Evolutionary conservation across 2,797 vertebrate species (phyloP).

Genomic region (Eulemur albifrons): DNA sequence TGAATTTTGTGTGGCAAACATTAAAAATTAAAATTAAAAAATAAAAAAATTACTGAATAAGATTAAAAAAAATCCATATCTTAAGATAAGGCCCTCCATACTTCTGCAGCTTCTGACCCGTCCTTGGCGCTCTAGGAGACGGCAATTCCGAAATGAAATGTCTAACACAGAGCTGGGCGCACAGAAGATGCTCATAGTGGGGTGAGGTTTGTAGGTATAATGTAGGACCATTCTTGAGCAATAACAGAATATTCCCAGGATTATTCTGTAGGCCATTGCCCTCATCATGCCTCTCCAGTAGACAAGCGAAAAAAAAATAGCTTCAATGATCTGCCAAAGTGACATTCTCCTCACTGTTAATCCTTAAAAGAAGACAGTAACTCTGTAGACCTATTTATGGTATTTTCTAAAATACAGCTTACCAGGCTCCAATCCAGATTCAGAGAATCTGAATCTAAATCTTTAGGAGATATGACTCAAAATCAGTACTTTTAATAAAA

Average conservation of each 20-base stretch:
- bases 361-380: neutral
- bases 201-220: neutral
- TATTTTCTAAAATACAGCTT: slow-evolving; percentile 4
- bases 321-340: neutral
- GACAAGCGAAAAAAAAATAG: neutral
- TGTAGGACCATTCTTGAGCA: neutral
- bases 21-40: neutral
- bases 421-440: neutral
- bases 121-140: rapidly evolving
- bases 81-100: neutral
- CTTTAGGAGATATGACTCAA: slow-evolving; percentile 43
- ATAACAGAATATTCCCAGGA: neutral
- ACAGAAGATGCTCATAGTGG: neutral
- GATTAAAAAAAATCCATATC: neutral
- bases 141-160: neutral
- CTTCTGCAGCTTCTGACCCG: neutral
- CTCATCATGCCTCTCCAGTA: neutral
- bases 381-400: neutral
- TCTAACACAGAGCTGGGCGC: rapidly evolving
- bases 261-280: neutral
- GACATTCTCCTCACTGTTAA: neutral
- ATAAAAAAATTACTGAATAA: neutral
- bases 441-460: neutral
- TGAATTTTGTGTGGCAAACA: neutral
- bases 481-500: slow-evolving; percentile 19